Percentiles rank a stretch among this genome's conserved stretches.
Evolutionary conservation across 1,140 invertebrate species (phyloP).

Genomic region (Micrasema longulum): DNA sequence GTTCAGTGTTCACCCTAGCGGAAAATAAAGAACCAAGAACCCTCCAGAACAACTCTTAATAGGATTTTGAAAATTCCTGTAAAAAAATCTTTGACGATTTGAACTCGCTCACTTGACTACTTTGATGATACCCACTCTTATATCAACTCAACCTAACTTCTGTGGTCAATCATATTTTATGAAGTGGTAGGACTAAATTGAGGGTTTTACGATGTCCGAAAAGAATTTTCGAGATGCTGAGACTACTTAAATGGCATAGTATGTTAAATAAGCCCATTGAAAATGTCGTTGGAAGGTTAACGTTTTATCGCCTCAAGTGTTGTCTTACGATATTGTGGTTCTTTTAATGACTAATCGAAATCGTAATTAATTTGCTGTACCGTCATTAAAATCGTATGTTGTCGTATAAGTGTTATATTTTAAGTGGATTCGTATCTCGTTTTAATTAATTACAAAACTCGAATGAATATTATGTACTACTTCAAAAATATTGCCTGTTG

Average conservation of each 20-base stretch:
- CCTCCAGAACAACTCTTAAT: slow-evolving; percentile 19
- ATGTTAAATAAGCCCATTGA: slow-evolving; percentile 5
- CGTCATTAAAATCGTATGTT: no score
- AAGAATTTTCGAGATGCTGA: neutral
- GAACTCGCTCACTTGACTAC: slow-evolving; percentile 32
- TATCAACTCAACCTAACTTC: slow-evolving; percentile 5
- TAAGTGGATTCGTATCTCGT: no score
- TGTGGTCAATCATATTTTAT: slow-evolving; percentile 36
- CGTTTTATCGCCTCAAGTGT: slow-evolving; percentile 5
- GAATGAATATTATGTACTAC: no score
- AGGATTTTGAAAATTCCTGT: slow-evolving; percentile 39
- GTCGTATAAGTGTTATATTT: no score
- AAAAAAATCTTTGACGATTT: slow-evolving; percentile 47
- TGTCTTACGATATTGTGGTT: neutral
- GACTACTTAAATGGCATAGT: neutral
- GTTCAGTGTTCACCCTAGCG: slow-evolving; percentile 37
- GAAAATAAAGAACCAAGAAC: slow-evolving; percentile 41
- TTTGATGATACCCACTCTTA: slow-evolving; percentile 32
- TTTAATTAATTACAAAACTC: no score
- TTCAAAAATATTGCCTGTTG: no score
- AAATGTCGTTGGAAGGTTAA: slow-evolving; percentile 15
- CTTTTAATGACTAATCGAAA: neutral
- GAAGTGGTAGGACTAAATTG: slow-evolving; percentile 29
- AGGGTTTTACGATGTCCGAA: neutral
- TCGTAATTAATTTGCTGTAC: neutral